Evolutionary conservation across 64 coral and sea anemone species (phyloP).

Genomic region (Montipora sp.): DNA sequence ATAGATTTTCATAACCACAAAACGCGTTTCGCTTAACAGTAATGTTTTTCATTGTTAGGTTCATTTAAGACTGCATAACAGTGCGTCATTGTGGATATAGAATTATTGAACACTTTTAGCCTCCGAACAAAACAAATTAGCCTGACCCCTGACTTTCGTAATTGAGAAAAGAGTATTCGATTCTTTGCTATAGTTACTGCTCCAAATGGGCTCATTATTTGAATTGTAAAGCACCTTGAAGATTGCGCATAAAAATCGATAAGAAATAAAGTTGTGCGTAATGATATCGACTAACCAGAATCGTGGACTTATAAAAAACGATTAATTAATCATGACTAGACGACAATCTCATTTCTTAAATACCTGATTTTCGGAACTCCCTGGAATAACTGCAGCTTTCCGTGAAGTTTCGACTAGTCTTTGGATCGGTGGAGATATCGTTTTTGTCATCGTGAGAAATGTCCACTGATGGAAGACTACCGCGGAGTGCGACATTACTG

Average conservation of each 20-base stretch:
- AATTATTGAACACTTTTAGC: neutral
- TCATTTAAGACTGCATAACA: neutral
- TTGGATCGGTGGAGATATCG: neutral
- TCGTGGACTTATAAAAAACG: neutral
- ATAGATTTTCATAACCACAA: neutral
- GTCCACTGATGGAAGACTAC: neutral
- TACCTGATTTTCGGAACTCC: constrained; percentile 45
- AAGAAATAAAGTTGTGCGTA: neutral
- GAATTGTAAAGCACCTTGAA: constrained; percentile 29
- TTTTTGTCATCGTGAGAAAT: neutral
- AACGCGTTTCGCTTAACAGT: neutral
- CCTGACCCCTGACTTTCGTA: constrained; percentile 33
- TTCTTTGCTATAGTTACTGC: neutral
- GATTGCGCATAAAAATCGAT: constrained; percentile 5
- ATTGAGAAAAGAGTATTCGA: neutral
- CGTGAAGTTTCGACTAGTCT: constrained; percentile 1
- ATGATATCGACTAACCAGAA: neutral
- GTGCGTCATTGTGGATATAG: neutral
- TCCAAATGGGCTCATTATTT: constrained; percentile 6
- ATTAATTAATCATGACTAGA: constrained; percentile 8
- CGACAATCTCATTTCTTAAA: neutral
- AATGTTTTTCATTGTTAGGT: neutral
- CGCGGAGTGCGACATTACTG: neutral
- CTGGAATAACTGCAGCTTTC: constrained; percentile 24
- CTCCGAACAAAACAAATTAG: neutral